A percentile compares a stretch with the other conserved stretches of the same genome.
phyloP scores from a whole-genome alignment of 2,888 invertebrate genomes.

The Pyrrhia umbra region DNA sequence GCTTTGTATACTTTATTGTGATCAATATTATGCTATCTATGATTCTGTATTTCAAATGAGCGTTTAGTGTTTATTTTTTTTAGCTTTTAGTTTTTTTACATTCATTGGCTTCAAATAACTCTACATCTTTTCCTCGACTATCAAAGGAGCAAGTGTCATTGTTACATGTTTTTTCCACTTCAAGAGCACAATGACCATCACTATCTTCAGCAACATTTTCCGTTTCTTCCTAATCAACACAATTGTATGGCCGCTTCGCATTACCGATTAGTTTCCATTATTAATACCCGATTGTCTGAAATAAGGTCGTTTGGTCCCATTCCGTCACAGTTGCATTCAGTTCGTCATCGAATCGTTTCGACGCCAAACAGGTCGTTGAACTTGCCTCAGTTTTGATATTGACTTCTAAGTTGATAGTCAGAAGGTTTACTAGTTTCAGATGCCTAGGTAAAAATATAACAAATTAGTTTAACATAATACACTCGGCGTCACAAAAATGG shows the following conservation, averaged over 20 bases:
- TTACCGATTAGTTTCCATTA: constrained; percentile 47
- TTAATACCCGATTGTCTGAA: constrained; percentile 44
- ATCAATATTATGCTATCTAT: background rate
- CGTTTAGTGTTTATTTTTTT: background rate
- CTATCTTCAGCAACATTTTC: constrained; percentile 3
- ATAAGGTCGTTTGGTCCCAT: constrained; percentile 42
- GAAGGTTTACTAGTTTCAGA: constrained; percentile 9
- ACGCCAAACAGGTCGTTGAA: constrained; percentile 53
- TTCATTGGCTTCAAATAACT: background rate
- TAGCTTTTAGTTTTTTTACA: background rate
- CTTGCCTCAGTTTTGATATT: constrained; percentile 40
- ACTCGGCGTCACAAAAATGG: too few species aligned
- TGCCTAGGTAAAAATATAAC: too few species aligned
- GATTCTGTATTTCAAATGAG: background rate
- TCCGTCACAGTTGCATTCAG: constrained; percentile 50
- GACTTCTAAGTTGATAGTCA: constrained; percentile 6
- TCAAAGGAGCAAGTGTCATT: background rate
- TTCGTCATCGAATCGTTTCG: constrained; percentile 50
- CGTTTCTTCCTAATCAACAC: background rate
- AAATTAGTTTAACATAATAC: too few species aligned
- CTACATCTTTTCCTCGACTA: background rate
- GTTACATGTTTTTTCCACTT: background rate
- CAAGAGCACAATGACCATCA: background rate
- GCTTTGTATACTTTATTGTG: background rate
- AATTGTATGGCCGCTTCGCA: constrained; percentile 7